A percentile compares a stretch with the other conserved stretches of the same genome.
Conservation (phyloP, 2,888 invertebrate species). For the Torymus tubicola region DNA sequence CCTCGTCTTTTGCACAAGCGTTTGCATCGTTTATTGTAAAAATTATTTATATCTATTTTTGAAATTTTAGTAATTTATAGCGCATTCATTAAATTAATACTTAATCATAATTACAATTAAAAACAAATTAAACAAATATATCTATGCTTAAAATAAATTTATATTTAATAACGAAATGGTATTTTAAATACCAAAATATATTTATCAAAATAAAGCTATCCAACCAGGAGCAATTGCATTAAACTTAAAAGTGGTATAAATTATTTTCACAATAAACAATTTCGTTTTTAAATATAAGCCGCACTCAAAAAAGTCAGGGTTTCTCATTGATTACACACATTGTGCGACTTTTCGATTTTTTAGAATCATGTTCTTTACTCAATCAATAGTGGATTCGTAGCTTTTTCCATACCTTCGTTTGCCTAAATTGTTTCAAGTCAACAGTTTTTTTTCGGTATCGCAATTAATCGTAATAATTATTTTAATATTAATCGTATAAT, state of each 20-base stretch:
- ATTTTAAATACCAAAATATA: background rate
- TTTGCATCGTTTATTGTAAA: constrained; percentile 2
- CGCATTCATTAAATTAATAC: background rate
- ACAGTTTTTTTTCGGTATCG: constrained; percentile 46
- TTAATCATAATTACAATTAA: background rate
- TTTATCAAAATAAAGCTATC: background rate
- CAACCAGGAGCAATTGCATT: background rate
- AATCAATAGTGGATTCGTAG: constrained; percentile 32
- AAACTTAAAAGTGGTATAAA: background rate
- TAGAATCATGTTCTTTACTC: constrained; percentile 6
- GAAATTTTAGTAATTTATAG: constrained; percentile 4
- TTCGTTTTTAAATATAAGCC: background rate
- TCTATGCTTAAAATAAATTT: background rate
- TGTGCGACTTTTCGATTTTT: background rate
- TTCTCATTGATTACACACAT: constrained; percentile 3
- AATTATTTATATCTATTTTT: background rate
- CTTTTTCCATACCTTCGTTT: constrained; percentile 13
- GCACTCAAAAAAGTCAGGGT: constrained; percentile 10
- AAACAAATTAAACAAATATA: background rate
- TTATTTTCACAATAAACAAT: background rate
- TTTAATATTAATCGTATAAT: constrained; percentile 62
- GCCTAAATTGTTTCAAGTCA: constrained; percentile 41
- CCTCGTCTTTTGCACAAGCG: constrained; percentile 27
- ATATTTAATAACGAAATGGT: constrained; percentile 2
- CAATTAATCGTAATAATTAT: constrained; percentile 37